Percentiles rank a stretch among this genome's conserved stretches.
Evolutionary conservation across 2,888 invertebrate genomes (phyloP).

Genomic region (Diplazon laetatorius): DNA sequence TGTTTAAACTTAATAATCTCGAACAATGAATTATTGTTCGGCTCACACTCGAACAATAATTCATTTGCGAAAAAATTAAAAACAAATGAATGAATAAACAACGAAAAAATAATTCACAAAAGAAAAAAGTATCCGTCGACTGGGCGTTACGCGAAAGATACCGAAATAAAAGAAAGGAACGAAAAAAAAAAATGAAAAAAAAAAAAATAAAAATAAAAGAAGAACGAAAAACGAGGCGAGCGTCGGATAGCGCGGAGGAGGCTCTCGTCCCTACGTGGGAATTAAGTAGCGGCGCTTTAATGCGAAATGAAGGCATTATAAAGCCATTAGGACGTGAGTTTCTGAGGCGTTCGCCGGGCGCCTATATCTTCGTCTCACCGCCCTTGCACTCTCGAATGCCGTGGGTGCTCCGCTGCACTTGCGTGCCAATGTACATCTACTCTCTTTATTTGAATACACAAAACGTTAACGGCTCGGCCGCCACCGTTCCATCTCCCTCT

Average conservation of each 20-base stretch:
- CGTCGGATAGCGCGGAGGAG: conserved; percentile 20
- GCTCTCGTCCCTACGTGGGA: conserved; percentile 56
- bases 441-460: conserved; percentile 80
- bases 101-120: conserved; percentile 19
- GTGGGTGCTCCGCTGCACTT: conserved; percentile 64
- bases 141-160: conserved; percentile 7
- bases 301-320: conserved; percentile 81
- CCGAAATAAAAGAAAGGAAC: conserved; percentile 7
- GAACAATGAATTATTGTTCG: too few species aligned
- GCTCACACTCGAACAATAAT: too few species aligned
- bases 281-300: conserved; percentile 74
- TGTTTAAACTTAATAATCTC: neutral
- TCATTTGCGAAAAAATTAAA: neutral
- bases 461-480: conserved; percentile 77
- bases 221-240: conserved; percentile 36
- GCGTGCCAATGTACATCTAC: conserved; percentile 76
- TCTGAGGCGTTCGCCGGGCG: conserved; percentile 44
- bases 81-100: too few species aligned
- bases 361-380: conserved; percentile 49
- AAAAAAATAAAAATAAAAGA: neutral
- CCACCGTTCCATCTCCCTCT: conserved; percentile 16
- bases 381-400: conserved; percentile 43
- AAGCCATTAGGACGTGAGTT: conserved; percentile 78
- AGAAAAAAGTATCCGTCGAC: conserved; percentile 9
- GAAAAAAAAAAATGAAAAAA: conserved; percentile 19